A percentile compares a stretch with the other conserved stretches of the same genome.
These are phyloP conservation scores for Aricia artaxerxes DNA, from an alignment of 2,888 invertebrate genomes.

Conservation along the genomic window DNA sequence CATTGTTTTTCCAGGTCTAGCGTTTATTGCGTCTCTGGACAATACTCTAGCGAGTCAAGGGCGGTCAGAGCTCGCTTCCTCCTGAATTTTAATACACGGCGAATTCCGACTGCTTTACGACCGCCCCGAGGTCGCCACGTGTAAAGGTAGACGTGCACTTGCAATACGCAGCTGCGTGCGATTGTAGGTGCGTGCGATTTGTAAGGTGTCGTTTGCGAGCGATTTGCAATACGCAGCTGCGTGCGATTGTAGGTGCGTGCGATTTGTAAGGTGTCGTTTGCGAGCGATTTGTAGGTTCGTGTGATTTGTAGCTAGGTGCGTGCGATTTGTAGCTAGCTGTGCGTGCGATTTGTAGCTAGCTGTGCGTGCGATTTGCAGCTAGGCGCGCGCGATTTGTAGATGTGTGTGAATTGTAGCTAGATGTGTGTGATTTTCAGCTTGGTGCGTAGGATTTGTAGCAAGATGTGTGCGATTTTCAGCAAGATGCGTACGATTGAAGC, in stretches of 20 bases:
- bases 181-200: neutral
- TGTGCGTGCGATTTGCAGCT: too few species aligned
- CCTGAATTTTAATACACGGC: conserved; percentile 63
- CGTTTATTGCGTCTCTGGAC: conserved; percentile 11
- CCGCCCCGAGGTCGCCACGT: conserved; percentile 57
- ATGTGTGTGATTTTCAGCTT: too few species aligned
- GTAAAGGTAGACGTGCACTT: conserved; percentile 37
- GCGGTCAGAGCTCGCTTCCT: conserved; percentile 70
- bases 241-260: neutral
- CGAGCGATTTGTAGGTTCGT: neutral
- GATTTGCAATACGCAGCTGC: neutral
- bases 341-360: neutral
- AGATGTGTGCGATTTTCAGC: too few species aligned
- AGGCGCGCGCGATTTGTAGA: too few species aligned
- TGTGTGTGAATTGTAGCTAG: too few species aligned
- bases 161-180: conserved; percentile 2
- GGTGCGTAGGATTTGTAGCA: too few species aligned
- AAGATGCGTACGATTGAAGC: too few species aligned
- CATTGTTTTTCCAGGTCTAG: neutral
- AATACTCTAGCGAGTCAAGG: conserved; percentile 61
- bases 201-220: neutral
- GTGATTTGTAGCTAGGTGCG: neutral
- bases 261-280: neutral
- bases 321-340: neutral
- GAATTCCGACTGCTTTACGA: conserved; percentile 60